Conservation (phyloP, 2,797 vertebrate species). For the Argya squamiceps region DNA sequence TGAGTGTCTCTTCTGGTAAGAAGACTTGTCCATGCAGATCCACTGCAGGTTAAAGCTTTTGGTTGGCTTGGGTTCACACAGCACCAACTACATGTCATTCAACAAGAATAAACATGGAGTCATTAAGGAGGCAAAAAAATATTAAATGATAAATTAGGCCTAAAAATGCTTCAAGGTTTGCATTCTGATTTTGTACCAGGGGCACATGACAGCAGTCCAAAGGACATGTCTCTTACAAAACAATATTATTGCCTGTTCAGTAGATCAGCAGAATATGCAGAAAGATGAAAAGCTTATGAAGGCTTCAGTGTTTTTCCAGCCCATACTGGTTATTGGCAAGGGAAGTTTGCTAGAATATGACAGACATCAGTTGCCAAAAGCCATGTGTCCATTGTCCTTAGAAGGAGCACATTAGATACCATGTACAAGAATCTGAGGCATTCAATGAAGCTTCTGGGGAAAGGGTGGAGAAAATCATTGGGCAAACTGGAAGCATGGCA, state of each 20-base stretch:
- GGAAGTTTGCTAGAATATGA: neutral
- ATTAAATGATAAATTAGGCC: neutral
- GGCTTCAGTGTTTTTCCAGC: neutral
- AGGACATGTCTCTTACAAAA: neutral
- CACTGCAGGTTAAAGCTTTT: neutral
- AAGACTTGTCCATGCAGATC: neutral
- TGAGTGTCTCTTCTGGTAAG: neutral
- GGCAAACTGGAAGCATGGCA: neutral
- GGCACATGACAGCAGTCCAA: rapidly evolving
- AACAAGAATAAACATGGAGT: neutral
- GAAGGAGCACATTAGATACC: neutral
- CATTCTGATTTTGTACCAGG: neutral
- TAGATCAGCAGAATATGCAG: neutral
- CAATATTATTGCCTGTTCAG: neutral
- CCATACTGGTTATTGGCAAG: neutral
- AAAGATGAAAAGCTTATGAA: neutral
- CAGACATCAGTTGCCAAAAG: neutral
- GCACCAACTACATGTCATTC: neutral
- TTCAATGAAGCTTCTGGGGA: neutral
- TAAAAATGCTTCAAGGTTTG: neutral
- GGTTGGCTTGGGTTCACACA: neutral
- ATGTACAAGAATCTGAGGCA: neutral
- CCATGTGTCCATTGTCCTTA: neutral
- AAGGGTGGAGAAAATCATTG: neutral
- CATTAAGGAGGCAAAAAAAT: neutral